phyloP scores from a whole-genome alignment of 1,140 invertebrate species.

The Drosophila pectinifera region DNA sequence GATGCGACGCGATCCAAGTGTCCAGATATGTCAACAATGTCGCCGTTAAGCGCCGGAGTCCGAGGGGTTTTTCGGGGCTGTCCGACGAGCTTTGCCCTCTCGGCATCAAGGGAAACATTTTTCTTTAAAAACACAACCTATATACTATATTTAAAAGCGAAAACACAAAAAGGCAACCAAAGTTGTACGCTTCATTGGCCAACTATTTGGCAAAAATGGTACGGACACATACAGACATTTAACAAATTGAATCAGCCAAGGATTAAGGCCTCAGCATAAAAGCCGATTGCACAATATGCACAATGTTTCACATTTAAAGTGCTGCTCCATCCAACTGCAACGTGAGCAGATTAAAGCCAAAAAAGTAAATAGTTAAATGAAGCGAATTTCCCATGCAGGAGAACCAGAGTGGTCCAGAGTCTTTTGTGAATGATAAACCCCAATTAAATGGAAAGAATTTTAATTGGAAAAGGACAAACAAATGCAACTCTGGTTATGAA shows the following conservation, averaged over 20 bases:
- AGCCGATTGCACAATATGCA: slow-evolving; percentile 16
- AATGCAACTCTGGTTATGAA: not conserved
- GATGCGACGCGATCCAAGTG: slow-evolving; percentile 50
- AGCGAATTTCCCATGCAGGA: not conserved
- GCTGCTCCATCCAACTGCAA: slow-evolving; percentile 16
- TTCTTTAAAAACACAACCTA: slow-evolving; percentile 30
- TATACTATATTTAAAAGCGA: slow-evolving; percentile 46
- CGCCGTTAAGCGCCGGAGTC: slow-evolving; percentile 50
- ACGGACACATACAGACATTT: slow-evolving; percentile 4
- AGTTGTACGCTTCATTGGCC: slow-evolving; percentile 40
- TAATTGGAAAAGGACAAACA: not conserved
- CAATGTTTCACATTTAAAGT: slow-evolving; percentile 15
- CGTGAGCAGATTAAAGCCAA: slow-evolving; percentile 13
- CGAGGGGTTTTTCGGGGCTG: slow-evolving; percentile 12
- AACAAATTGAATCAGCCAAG: slow-evolving; percentile 36
- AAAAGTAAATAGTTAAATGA: slow-evolving; percentile 25
- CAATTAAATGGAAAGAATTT: not conserved
- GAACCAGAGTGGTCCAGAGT: not conserved
- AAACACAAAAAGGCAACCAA: slow-evolving; percentile 22
- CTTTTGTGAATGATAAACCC: not conserved
- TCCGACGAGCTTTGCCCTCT: slow-evolving; percentile 28
- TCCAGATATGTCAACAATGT: slow-evolving; percentile 76
- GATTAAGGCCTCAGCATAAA: slow-evolving; percentile 24
- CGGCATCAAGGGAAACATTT: slow-evolving; percentile 36
- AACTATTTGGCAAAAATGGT: slow-evolving; percentile 53